phyloP scores from a whole-genome alignment of 2,113 vertebrate genomes.

The Percina caprodes region DNA sequence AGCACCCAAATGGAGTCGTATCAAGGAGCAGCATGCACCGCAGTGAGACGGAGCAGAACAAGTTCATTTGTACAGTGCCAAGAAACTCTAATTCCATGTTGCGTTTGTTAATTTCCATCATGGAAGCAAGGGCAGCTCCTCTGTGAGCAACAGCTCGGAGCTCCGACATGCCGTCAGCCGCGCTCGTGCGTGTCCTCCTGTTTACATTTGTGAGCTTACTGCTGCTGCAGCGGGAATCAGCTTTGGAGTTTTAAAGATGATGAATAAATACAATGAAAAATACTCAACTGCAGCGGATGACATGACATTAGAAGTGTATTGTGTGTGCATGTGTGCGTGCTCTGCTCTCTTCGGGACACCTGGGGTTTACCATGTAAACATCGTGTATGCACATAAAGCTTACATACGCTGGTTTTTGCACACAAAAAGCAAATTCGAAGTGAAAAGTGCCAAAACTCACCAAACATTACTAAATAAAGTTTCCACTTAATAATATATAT shows the following conservation, averaged over 20 bases:
- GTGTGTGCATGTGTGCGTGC: neutral
- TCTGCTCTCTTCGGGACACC: no score
- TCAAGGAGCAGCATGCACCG: slow-evolving; percentile 49
- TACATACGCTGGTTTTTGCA: no score
- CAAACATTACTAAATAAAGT: no score
- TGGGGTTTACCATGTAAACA: no score
- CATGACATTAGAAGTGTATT: neutral
- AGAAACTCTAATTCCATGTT: slow-evolving; percentile 70
- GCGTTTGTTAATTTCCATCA: slow-evolving; percentile 65
- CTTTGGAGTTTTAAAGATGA: slow-evolving; percentile 23
- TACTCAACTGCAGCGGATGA: neutral
- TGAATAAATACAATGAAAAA: slow-evolving; percentile 37
- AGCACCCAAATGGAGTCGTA: slow-evolving; percentile 44
- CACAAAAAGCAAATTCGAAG: no score
- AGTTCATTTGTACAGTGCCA: slow-evolving; percentile 68
- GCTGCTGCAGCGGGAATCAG: slow-evolving; percentile 28
- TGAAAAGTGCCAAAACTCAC: no score
- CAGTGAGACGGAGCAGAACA: slow-evolving; percentile 65
- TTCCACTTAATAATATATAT: no score
- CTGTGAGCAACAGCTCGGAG: slow-evolving; percentile 36
- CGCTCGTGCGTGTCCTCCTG: slow-evolving; percentile 3
- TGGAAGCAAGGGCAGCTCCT: slow-evolving; percentile 42
- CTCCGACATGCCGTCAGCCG: slow-evolving; percentile 49
- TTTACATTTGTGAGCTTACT: slow-evolving; percentile 27
- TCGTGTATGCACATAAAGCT: no score